A percentile compares a stretch with the other conserved stretches of the same genome.
phyloP scores from a whole-genome alignment of 2,888 invertebrate species.

The Byasa hedistus region DNA sequence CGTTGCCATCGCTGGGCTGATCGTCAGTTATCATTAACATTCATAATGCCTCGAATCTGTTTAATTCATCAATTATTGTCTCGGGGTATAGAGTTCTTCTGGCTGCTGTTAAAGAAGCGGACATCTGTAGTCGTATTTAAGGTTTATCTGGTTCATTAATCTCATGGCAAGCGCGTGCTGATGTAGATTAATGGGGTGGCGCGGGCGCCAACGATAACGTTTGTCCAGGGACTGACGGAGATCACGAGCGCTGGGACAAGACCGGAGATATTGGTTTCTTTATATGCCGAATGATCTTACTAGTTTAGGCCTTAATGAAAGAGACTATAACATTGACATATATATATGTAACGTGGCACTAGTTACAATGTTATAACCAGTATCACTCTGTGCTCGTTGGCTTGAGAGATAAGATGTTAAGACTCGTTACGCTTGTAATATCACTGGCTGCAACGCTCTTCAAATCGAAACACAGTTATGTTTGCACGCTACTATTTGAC shows the following conservation, averaged over 20 bases:
- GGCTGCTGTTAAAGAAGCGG: slow-evolving; percentile 55
- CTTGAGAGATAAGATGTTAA: too few relatives aligned
- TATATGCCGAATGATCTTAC: neutral
- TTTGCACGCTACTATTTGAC: too few relatives aligned
- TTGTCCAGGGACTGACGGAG: slow-evolving; percentile 65
- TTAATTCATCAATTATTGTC: slow-evolving; percentile 72
- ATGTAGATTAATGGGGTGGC: slow-evolving; percentile 78
- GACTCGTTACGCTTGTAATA: too few relatives aligned
- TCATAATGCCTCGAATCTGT: slow-evolving; percentile 65
- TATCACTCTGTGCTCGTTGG: too few relatives aligned
- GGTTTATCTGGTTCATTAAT: slow-evolving; percentile 77
- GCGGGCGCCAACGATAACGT: slow-evolving; percentile 60
- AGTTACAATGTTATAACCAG: too few relatives aligned
- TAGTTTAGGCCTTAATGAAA: neutral
- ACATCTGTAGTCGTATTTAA: slow-evolving; percentile 75
- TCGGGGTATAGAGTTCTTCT: slow-evolving; percentile 48
- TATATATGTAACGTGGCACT: too few relatives aligned
- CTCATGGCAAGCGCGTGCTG: slow-evolving; percentile 73
- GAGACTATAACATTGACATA: neutral
- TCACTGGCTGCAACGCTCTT: too few relatives aligned
- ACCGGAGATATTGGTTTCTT: neutral
- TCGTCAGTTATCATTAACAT: slow-evolving; percentile 66
- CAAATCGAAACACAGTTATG: too few relatives aligned
- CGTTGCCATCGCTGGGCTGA: slow-evolving; percentile 45
- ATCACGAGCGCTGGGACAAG: slow-evolving; percentile 3